phyloP scores from a whole-genome alignment of 1,140 invertebrate genomes.

The Trichomalopsis sarcophagae region DNA sequence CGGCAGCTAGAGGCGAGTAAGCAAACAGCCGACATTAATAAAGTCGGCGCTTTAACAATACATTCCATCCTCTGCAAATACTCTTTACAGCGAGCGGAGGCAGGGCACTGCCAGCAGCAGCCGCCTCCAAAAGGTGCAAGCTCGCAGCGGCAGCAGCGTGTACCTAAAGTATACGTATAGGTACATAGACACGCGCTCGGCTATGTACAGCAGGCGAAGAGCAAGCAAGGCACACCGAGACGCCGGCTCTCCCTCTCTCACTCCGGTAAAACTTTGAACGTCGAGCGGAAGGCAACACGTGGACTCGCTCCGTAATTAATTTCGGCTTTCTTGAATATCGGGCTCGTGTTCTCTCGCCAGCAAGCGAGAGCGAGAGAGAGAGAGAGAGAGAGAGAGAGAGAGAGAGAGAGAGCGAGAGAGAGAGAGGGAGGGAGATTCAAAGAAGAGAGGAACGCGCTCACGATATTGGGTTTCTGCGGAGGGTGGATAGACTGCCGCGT shows the following conservation, averaged over 20 bases:
- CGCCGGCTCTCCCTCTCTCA: slow-evolving; percentile 2
- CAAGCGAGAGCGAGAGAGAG: not conserved
- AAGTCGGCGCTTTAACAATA: not conserved
- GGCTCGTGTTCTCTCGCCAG: slow-evolving; percentile 46
- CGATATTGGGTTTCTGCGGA: slow-evolving; percentile 47
- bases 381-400: not conserved
- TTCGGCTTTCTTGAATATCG: slow-evolving; percentile 59
- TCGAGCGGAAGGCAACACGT: slow-evolving; percentile 46
- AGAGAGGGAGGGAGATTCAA: not conserved
- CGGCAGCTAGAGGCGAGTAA: not conserved
- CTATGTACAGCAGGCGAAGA: not conserved
- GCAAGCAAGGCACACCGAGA: slow-evolving; percentile 21
- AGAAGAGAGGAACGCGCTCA: not conserved
- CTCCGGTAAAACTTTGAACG: slow-evolving; percentile 53
- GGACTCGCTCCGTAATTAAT: slow-evolving; percentile 58
- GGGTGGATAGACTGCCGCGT: slow-evolving; percentile 39
- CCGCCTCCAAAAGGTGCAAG: not conserved
- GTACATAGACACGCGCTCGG: not conserved
- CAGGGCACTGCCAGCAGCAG: not conserved
- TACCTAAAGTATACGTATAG: not conserved
- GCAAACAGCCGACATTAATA: not conserved
- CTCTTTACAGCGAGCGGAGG: not conserved
- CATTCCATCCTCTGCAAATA: not conserved
- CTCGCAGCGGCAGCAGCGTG: not conserved
- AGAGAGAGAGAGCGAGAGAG: not conserved